phyloP scores from a whole-genome alignment of 2,797 vertebrate genomes.

The Cirrhinus molitorella region DNA sequence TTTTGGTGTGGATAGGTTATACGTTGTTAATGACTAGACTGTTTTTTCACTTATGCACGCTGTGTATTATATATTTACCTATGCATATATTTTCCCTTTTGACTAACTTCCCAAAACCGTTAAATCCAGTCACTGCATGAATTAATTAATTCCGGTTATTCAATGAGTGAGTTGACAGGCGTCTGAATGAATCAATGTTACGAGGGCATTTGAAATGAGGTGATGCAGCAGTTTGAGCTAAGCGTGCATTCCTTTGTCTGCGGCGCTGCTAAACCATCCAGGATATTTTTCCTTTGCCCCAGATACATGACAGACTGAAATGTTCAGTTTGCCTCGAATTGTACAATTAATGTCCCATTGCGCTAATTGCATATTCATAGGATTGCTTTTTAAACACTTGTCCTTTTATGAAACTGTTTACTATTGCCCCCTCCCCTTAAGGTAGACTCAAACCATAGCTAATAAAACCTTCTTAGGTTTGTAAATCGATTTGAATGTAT shows the following conservation, averaged over 20 bases:
- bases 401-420: conserved; percentile 13
- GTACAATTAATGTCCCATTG: not conserved
- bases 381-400: not conserved
- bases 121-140: not conserved
- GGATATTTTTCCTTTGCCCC: conserved; percentile 41
- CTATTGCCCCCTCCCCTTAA: not conserved
- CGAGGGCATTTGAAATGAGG: conserved; percentile 60
- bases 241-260: conserved; percentile 72
- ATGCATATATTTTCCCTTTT: not conserved
- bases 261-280: conserved; percentile 50
- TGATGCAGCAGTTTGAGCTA: conserved; percentile 76
- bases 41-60: not conserved
- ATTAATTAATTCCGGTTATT: not conserved
- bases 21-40: conserved; percentile 45
- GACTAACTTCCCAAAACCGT: not conserved
- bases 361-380: not conserved
- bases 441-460: not conserved
- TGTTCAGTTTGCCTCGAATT: not conserved
- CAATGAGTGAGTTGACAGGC: not conserved
- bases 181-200: conserved; percentile 32
- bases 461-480: not conserved
- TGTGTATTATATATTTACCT: not conserved
- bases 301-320: conserved; percentile 5
- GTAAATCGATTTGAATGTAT: not conserved
- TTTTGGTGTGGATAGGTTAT: not conserved